phyloP scores from a whole-genome alignment of 2,888 invertebrate species.

The Nymphalis c-album region DNA sequence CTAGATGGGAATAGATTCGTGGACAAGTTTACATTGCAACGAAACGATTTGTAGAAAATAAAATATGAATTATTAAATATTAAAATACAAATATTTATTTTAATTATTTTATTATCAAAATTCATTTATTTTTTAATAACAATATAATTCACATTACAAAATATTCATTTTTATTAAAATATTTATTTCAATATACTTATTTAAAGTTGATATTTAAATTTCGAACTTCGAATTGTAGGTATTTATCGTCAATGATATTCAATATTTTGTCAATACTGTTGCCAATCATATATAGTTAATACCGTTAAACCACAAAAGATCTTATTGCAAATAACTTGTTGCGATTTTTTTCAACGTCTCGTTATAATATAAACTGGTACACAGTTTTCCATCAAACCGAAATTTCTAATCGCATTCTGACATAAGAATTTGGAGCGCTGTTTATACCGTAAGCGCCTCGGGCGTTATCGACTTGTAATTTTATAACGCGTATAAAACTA shows the following conservation, averaged over 20 bases:
- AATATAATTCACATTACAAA: too few relatives aligned
- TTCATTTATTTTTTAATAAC: too few relatives aligned
- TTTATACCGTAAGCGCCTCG: constrained; percentile 65
- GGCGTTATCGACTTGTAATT: constrained; percentile 40
- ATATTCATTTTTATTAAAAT: too few relatives aligned
- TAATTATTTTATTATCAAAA: neutral
- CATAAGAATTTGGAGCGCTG: constrained; percentile 62
- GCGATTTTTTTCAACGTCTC: constrained; percentile 17
- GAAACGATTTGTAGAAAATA: constrained; percentile 4
- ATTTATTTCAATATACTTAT: too few relatives aligned
- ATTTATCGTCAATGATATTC: too few relatives aligned
- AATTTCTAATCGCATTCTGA: constrained; percentile 69
- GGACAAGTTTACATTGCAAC: constrained; percentile 20
- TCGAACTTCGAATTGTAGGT: too few relatives aligned
- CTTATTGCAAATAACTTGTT: constrained; percentile 7
- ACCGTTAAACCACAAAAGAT: constrained; percentile 6
- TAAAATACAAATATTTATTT: neutral
- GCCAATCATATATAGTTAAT: neutral
- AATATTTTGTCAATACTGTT: too few relatives aligned
- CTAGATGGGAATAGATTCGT: constrained; percentile 23
- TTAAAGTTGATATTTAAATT: too few relatives aligned
- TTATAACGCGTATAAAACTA: constrained; percentile 27
- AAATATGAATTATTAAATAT: neutral
- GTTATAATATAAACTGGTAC: constrained; percentile 26
- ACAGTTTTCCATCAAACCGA: constrained; percentile 69